Evolutionary conservation across 2,888 invertebrate species (phyloP).

Genomic region (Caenorhabditis becei): DNA sequence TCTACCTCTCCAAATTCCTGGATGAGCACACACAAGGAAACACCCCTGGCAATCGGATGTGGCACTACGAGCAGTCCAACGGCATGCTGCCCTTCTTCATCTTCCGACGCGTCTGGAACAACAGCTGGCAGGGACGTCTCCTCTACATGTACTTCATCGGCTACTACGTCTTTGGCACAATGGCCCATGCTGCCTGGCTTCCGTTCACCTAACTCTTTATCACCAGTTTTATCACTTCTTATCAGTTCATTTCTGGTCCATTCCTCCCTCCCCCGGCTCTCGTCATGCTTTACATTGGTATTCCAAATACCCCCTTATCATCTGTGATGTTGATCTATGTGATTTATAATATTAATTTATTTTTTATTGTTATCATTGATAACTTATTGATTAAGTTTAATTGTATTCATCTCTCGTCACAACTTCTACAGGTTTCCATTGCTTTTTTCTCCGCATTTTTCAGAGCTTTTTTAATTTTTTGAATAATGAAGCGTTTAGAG

Average conservation of each 20-base stretch:
- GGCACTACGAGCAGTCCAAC: slow-evolving; percentile 50
- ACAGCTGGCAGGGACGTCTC: slow-evolving; percentile 34
- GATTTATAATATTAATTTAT: slow-evolving; percentile 21
- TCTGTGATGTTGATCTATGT: slow-evolving; percentile 4
- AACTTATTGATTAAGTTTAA: no score
- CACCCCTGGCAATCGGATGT: slow-evolving; percentile 38
- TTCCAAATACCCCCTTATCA: neutral
- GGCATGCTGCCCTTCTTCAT: slow-evolving; percentile 41
- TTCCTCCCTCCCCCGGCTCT: neutral
- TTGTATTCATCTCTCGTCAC: no score
- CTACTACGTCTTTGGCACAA: slow-evolving; percentile 74
- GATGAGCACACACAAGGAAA: slow-evolving; percentile 63
- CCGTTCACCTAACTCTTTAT: slow-evolving; percentile 70
- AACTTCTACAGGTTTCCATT: no score
- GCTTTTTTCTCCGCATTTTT: no score
- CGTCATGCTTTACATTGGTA: neutral
- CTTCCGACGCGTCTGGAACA: slow-evolving; percentile 41
- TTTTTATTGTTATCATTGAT: neutral
- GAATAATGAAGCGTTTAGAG: no score
- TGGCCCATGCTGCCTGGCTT: slow-evolving; percentile 76
- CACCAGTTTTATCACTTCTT: neutral
- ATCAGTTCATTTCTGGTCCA: neutral
- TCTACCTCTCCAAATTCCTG: slow-evolving; percentile 72
- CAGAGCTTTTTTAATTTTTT: no score
- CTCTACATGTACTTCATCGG: slow-evolving; percentile 71